Percentiles rank a stretch among this genome's conserved stretches.
These are phyloP conservation scores for Aramus guarauna DNA, from an alignment of 2,113 vertebrate genomes.

Conservation along the genomic window DNA sequence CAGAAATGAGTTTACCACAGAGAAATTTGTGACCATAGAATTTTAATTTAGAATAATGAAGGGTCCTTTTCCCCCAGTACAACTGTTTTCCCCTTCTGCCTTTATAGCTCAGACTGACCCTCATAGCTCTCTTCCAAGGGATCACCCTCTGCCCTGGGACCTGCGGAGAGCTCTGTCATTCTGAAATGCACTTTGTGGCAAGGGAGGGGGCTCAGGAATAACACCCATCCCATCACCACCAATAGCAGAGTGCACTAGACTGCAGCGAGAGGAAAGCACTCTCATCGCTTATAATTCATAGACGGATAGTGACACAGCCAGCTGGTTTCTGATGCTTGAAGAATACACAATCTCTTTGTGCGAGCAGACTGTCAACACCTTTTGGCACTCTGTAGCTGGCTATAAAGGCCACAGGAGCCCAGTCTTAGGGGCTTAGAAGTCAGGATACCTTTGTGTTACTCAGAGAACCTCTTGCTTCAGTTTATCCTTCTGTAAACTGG, in stretches of 20 bases:
- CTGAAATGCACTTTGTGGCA: not conserved
- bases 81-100: not conserved
- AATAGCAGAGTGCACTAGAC: not conserved
- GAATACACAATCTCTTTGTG: not conserved
- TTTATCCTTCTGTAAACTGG: not conserved
- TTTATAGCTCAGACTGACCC: not conserved
- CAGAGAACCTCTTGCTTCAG: not conserved
- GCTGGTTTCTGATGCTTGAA: not conserved
- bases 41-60: not conserved
- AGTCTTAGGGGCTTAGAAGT: not conserved
- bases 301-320: not conserved
- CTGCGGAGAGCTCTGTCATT: not conserved
- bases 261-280: not conserved
- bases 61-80: not conserved
- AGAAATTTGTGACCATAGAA: not conserved
- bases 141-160: not conserved
- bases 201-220: not conserved
- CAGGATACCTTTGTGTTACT: not conserved
- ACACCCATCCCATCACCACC: rapidly evolving
- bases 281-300: not conserved
- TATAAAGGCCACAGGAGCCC: not conserved
- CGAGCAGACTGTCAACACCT: not conserved
- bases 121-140: not conserved
- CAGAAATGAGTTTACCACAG: not conserved
- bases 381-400: not conserved